Conservation (phyloP, 1,140 invertebrate genomes). For the Gonioctena quinquepunctata region DNA sequence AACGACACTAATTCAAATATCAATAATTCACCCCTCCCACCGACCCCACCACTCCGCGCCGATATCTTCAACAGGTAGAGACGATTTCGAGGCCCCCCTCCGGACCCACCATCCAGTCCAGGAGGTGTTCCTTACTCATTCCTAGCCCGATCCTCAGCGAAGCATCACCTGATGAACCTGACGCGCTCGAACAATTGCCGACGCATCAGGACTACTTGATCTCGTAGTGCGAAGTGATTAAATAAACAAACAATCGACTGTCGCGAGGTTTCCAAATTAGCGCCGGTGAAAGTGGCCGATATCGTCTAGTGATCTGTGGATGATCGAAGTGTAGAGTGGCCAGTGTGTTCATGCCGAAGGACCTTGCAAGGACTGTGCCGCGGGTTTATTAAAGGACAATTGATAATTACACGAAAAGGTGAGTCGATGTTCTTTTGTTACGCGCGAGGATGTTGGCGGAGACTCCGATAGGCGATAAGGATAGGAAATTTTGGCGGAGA, state of each 20-base stretch:
- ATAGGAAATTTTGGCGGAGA: background rate
- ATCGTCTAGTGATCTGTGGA: conserved; percentile 33
- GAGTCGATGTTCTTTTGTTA: background rate
- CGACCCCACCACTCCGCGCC: conserved; percentile 30
- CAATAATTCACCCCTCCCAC: conserved; percentile 45
- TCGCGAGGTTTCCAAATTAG: conserved; percentile 44
- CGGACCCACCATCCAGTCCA: conserved; percentile 28
- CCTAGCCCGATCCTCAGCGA: conserved; percentile 34
- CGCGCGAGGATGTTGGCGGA: background rate
- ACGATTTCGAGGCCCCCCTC: conserved; percentile 26
- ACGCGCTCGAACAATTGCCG: background rate
- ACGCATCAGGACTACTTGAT: conserved; percentile 2
- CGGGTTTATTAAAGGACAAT: too few relatives aligned
- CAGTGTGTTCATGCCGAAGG: conserved; percentile 23
- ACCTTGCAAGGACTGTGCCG: conserved; percentile 27
- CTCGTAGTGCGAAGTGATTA: conserved; percentile 33
- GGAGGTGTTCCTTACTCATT: conserved; percentile 45
- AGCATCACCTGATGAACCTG: conserved; percentile 22
- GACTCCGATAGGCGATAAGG: background rate
- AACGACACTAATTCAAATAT: conserved; percentile 50
- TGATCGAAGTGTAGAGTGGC: conserved; percentile 17
- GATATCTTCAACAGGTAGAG: conserved; percentile 31
- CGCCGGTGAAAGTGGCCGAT: conserved; percentile 45
- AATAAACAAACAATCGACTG: conserved; percentile 24
- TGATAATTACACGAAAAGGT: conserved; percentile 11